Evolutionary conservation across 2,113 vertebrate genomes (phyloP), one percentile per base, ranked within the genome.

Genomic region (Scartelaos histophorus): DNA sequence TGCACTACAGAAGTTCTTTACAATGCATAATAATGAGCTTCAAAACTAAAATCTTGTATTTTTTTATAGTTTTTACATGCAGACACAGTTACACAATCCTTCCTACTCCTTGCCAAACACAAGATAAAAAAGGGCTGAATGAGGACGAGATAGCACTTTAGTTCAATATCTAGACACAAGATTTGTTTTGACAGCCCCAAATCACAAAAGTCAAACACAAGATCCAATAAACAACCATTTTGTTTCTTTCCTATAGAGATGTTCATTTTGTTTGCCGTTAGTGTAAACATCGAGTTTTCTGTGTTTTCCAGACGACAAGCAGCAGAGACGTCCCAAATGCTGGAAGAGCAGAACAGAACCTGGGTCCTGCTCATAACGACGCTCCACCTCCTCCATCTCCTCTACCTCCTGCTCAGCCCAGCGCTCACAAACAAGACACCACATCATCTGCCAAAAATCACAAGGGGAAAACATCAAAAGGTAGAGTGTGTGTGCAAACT

Each of bases 391-490:
- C 61, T 38, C 71, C 78, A n/a, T 71, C 74, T 35, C 83, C 53
- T 4, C 29, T 78, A 22, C 80, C 65, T 3, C 76, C 68, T 34
- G 65, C 81, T 22, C 13, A 49, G 7, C 58, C 84, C 58, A 64
- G 73, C 49, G 87, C 65, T 3, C 75, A 82, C 64, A 66, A 69
- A 67, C 85, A 72, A 46, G 87, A 84, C 11, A 56, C 67, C 24
- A 34, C 73, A 54, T 43, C 46, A 22, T 22, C 73, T 34, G 7
- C 60, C 57, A 87, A 76, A 43, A 82, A 0, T 73, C 82, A 70
- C 58, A 74, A 76, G 54, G 73, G 61, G 45, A 85, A 83, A 73
- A 19, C 68, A 64, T 80, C 68, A 51, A 89, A 86, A 87, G 86
- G 90, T 91, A 3, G 22, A 35, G 13, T 13, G 24, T 9, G 6